A percentile compares a stretch with the other conserved stretches of the same genome.
Conservation (phyloP, 2,888 invertebrate genomes). For the Drosophila phalerata region DNA sequence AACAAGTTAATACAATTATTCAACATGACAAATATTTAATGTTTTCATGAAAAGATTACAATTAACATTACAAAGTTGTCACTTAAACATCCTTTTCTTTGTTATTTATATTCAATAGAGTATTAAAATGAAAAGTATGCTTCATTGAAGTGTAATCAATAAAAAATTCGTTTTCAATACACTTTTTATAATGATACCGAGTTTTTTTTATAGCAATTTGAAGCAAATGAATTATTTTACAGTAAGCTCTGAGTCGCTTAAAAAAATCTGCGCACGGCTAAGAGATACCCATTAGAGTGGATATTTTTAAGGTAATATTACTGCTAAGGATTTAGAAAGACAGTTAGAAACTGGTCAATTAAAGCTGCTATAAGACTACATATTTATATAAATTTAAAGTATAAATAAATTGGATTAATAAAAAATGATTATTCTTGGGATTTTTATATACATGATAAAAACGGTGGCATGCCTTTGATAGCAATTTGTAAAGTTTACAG, state of each 20-base stretch:
- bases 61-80: not conserved
- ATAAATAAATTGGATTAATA: not conserved
- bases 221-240: not conserved
- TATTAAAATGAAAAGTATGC: not conserved
- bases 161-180: not conserved
- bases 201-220: not conserved
- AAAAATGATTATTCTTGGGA: not conserved
- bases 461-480: not conserved
- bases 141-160: conserved; percentile 11
- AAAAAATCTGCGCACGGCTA: not conserved
- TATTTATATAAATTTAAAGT: no score
- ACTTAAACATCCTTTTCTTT: not conserved
- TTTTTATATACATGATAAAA: not conserved
- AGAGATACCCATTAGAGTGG: not conserved
- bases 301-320: no score
- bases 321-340: not conserved
- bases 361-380: not conserved
- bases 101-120: not conserved
- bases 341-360: not conserved
- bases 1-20: not conserved
- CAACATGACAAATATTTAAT: not conserved
- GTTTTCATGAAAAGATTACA: not conserved
- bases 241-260: not conserved
- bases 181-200: conserved; percentile 1
- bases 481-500: not conserved